Percentiles rank a stretch among this genome's conserved stretches.
These are phyloP conservation scores for Philonicus albiceps DNA, from an alignment of 2,888 invertebrate species.

Conservation along the genomic window DNA sequence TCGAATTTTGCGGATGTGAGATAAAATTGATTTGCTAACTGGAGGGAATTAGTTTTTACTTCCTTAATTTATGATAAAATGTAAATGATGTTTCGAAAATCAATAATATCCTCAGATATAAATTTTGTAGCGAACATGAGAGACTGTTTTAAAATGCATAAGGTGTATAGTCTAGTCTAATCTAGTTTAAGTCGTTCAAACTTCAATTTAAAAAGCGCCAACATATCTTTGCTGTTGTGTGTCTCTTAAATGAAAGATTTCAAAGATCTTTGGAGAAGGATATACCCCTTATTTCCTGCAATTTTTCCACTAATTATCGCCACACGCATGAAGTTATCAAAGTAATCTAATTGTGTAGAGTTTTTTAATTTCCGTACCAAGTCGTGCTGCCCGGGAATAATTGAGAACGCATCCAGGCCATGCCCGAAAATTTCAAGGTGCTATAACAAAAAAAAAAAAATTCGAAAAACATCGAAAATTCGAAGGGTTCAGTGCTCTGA, in stretches of 20 bases:
- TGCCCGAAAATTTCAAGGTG: background rate
- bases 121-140: too few species aligned
- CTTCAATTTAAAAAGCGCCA: too few species aligned
- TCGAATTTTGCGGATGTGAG: background rate
- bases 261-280: background rate
- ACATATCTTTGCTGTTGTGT: too few species aligned
- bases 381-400: background rate
- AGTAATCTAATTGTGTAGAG: background rate
- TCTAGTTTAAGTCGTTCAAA: too few species aligned
- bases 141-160: too few species aligned
- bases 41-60: background rate
- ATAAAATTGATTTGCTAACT: background rate
- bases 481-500: background rate
- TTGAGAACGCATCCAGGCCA: background rate
- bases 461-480: background rate
- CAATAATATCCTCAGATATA: too few species aligned
- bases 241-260: too few species aligned
- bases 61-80: background rate
- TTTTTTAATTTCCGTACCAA: conserved; percentile 31
- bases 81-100: too few species aligned
- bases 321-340: background rate
- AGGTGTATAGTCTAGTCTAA: too few species aligned
- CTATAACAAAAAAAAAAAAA: background rate
- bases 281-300: background rate
- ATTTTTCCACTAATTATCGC: background rate